Evolutionary conservation across 2,113 vertebrate species (phyloP).

Genomic region (Triplophysa siluroides): DNA sequence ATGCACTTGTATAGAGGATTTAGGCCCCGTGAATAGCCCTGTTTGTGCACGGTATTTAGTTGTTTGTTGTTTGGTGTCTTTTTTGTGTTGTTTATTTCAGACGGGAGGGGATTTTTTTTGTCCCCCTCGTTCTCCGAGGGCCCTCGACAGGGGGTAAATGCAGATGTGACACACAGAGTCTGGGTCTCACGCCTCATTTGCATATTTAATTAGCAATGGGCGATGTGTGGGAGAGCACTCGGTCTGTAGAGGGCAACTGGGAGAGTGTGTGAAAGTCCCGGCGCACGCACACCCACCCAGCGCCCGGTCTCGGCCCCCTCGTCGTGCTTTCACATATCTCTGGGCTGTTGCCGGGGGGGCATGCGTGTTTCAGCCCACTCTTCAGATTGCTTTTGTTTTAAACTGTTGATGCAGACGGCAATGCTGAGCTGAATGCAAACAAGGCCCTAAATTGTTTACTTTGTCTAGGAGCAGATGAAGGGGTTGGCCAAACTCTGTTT

Average conservation of each 20-base stretch:
- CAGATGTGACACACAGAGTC: slow-evolving; percentile 92
- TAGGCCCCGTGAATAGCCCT: slow-evolving; percentile 54
- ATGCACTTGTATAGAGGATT: slow-evolving; percentile 48
- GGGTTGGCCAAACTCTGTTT: slow-evolving; percentile 57
- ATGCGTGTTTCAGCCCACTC: slow-evolving; percentile 70
- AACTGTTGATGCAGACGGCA: slow-evolving; percentile 88
- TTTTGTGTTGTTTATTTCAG: slow-evolving; percentile 64
- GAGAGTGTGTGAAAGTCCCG: slow-evolving; percentile 83
- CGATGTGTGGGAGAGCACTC: slow-evolving; percentile 82
- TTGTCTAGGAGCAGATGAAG: slow-evolving; percentile 81
- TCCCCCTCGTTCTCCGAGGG: slow-evolving; percentile 72
- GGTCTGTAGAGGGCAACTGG: slow-evolving; percentile 82
- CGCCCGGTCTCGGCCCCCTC: slow-evolving; percentile 56
- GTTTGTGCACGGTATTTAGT: slow-evolving; percentile 63
- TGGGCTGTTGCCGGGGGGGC: slow-evolving; percentile 80
- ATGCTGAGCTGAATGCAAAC: slow-evolving; percentile 90
- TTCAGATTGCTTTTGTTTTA: slow-evolving; percentile 95
- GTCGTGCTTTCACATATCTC: slow-evolving; percentile 60
- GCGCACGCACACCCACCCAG: slow-evolving; percentile 63
- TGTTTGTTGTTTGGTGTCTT: slow-evolving; percentile 63
- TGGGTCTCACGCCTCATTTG: slow-evolving; percentile 91
- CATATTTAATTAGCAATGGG: slow-evolving; percentile 96
- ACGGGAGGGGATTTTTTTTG: slow-evolving; percentile 74
- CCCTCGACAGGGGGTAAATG: slow-evolving; percentile 85
- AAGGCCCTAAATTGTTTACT: slow-evolving; percentile 88